Evolutionary conservation across 2,797 vertebrate genomes (phyloP).

Genomic region (Anabacerthia variegaticeps): DNA sequence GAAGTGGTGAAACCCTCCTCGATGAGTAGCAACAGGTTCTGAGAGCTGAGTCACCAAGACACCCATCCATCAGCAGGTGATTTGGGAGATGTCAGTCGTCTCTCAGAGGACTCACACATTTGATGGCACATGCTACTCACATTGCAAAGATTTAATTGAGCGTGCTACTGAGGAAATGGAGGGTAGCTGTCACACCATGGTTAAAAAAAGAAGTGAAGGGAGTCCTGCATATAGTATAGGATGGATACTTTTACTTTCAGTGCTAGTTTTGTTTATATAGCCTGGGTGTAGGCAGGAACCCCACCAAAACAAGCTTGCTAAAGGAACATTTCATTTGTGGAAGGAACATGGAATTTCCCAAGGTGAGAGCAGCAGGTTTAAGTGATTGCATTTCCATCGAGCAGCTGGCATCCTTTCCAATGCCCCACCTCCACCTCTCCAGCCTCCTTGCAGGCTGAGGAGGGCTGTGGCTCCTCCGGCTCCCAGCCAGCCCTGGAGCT

Average conservation of each 20-base stretch:
- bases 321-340: neutral
- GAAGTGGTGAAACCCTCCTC: neutral
- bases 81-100: neutral
- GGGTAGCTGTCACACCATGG: neutral
- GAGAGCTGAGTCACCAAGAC: conserved; percentile 11
- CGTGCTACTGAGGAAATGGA: neutral
- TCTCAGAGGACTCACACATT: neutral
- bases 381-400: neutral
- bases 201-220: neutral
- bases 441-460: neutral
- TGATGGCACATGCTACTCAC: neutral
- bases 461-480: neutral
- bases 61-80: conserved; percentile 7
- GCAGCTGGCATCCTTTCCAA: neutral
- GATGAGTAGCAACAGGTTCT: neutral
- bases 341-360: conserved; percentile 46
- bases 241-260: neutral
- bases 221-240: neutral
- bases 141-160: neutral
- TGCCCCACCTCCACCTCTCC: neutral
- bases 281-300: neutral
- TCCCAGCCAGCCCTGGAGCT: neutral
- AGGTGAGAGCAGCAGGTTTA: neutral
- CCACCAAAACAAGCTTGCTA: conserved; percentile 40
- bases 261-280: neutral